Conservation (phyloP, 2,888 invertebrate genomes). For the Dasypolia templi region DNA sequence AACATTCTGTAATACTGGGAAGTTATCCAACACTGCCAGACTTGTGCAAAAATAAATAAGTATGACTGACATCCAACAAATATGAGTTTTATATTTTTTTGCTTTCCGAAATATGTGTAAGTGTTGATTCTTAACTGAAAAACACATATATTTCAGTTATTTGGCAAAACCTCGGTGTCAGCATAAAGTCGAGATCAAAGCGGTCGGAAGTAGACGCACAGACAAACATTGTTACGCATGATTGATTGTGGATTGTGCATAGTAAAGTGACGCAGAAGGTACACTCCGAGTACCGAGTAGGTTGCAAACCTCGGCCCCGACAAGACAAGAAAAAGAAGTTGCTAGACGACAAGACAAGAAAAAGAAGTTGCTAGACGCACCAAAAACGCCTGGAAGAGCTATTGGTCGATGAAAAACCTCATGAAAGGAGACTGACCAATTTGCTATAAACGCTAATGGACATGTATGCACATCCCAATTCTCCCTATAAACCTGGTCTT, state of each 20-base stretch:
- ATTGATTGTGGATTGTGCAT: constrained; percentile 49
- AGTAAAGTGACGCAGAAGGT: constrained; percentile 23
- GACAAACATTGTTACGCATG: constrained; percentile 58
- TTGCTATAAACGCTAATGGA: no score
- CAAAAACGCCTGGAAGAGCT: no score
- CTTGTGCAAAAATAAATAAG: constrained; percentile 14
- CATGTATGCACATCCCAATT: no score
- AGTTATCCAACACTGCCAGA: constrained; percentile 36
- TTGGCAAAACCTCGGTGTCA: constrained; percentile 59
- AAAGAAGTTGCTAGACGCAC: no score
- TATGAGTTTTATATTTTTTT: constrained; percentile 16
- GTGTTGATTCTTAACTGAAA: constrained; percentile 37
- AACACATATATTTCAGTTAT: constrained; percentile 26
- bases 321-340: no score
- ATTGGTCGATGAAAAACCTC: no score
- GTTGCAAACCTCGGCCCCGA: not conserved
- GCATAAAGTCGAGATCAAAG: constrained; percentile 63
- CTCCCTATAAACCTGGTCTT: no score
- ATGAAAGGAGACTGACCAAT: no score
- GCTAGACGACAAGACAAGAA: no score
- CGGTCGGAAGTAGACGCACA: constrained; percentile 50
- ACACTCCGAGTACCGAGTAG: not conserved
- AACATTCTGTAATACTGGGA: constrained; percentile 24
- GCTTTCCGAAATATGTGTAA: constrained; percentile 21
- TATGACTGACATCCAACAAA: constrained; percentile 35